Conservation (phyloP, 2,797 vertebrate genomes). For the Lithobates pipiens region DNA sequence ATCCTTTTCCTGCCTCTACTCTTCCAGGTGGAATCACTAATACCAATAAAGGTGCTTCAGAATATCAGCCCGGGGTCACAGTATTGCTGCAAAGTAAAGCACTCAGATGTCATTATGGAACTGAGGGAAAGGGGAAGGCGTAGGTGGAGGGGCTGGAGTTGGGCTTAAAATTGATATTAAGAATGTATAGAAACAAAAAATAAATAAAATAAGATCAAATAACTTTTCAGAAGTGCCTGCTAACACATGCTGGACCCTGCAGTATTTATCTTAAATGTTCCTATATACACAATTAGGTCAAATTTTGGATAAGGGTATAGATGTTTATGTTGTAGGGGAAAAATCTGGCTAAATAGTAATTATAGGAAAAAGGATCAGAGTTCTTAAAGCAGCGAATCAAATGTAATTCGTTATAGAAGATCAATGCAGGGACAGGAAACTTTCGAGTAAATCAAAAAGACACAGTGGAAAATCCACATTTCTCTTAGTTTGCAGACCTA, state of each 20-base stretch:
- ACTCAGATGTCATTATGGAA: no score
- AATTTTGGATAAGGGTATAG: background rate
- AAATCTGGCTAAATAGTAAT: background rate
- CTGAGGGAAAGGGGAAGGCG: no score
- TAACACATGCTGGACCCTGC: background rate
- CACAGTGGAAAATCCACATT: slow-evolving; percentile 36
- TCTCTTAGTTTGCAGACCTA: slow-evolving; percentile 1
- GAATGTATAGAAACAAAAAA: background rate
- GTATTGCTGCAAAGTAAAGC: no score
- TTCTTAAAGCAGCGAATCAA: slow-evolving; percentile 23
- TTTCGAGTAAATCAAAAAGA: slow-evolving; percentile 47
- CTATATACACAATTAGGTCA: background rate
- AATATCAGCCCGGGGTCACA: no score
- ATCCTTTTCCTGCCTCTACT: no score
- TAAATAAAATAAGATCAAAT: no score
- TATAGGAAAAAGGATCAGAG: slow-evolving; percentile 6
- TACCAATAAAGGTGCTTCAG: no score
- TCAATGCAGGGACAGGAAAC: slow-evolving; percentile 7
- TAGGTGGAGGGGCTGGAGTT: background rate
- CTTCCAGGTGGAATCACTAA: no score
- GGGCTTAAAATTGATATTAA: background rate
- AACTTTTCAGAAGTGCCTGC: no score
- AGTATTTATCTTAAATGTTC: background rate
- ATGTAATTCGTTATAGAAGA: slow-evolving; percentile 16
- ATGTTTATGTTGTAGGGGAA: slow-evolving; percentile 10